phyloP scores from a whole-genome alignment of 1,140 invertebrate species.

The Pogonomyrmex barbatus region DNA sequence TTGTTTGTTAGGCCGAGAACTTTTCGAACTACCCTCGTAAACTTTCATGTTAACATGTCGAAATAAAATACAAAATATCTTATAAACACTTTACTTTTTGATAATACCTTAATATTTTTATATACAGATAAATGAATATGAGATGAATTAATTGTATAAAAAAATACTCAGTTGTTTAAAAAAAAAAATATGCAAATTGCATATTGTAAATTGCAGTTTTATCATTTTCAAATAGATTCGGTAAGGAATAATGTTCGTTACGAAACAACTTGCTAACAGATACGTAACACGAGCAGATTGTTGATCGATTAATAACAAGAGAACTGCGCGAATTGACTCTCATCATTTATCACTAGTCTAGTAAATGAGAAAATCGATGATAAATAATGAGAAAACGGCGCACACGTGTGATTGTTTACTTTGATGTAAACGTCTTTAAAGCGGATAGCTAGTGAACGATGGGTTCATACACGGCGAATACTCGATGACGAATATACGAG shows the following conservation, averaged over 20 bases:
- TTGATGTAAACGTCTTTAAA: conserved; percentile 1
- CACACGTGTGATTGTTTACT: conserved; percentile 21
- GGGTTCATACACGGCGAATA: too few species aligned
- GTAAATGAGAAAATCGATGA: not conserved
- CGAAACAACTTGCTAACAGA: not conserved
- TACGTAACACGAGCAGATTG: too few species aligned
- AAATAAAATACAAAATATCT: too few species aligned
- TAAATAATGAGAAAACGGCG: not conserved
- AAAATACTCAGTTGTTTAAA: too few species aligned
- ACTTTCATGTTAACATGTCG: too few species aligned
- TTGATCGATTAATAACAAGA: not conserved
- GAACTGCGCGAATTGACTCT: not conserved
- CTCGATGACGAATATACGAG: not conserved
- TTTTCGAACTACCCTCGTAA: too few species aligned
- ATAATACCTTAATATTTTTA: too few species aligned
- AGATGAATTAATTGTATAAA: too few species aligned
- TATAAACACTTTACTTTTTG: too few species aligned
- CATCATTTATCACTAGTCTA: not conserved
- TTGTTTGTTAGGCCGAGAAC: too few species aligned
- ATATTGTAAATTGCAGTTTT: not conserved
- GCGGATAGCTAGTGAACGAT: not conserved
- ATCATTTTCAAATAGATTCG: not conserved
- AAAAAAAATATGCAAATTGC: too few species aligned
- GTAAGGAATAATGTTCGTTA: not conserved
- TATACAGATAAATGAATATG: too few species aligned